Evolutionary conservation across 2,797 vertebrate species (phyloP).

Genomic region (Microctenopoma stevenorrisi): DNA sequence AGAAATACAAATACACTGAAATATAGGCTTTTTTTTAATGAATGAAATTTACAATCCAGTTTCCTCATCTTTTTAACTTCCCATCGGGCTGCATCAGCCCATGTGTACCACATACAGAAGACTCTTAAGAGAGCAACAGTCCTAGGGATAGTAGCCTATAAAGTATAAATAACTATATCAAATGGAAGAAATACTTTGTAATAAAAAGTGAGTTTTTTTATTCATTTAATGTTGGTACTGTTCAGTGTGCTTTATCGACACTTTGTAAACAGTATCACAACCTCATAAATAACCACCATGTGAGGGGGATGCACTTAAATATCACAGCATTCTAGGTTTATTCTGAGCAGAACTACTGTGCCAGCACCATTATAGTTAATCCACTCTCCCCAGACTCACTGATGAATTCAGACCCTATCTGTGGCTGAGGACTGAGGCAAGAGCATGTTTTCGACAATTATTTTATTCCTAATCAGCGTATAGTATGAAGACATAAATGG

Average conservation of each 20-base stretch:
- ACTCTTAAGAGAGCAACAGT: too few relatives aligned
- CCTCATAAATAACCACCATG: conserved; percentile 30
- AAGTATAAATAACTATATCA: too few relatives aligned
- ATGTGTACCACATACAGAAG: too few relatives aligned
- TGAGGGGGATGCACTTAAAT: conserved; percentile 7
- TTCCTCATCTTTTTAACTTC: too few relatives aligned
- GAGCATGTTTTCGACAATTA: conserved; percentile 27
- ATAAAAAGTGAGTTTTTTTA: too few relatives aligned
- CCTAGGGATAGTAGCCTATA: too few relatives aligned
- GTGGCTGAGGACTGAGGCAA: conserved; percentile 7
- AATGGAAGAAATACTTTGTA: too few relatives aligned
- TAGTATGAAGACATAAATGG: conserved; percentile 16
- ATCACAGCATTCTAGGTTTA: background rate
- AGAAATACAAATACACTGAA: too few relatives aligned
- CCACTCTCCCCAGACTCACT: background rate
- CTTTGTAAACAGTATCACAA: conserved; percentile 36
- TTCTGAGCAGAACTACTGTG: conserved; percentile 21
- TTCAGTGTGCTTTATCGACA: background rate
- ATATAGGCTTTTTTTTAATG: too few relatives aligned
- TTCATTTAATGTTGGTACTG: too few relatives aligned
- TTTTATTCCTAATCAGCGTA: conserved; percentile 16
- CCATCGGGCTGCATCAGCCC: too few relatives aligned
- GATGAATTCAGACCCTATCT: conserved; percentile 7
- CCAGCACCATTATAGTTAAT: conserved; percentile 17
- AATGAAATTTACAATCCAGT: too few relatives aligned